These are phyloP conservation scores for Sminthurinus aureus DNA, from an alignment of 2,888 invertebrate genomes.

Conservation along the genomic window DNA sequence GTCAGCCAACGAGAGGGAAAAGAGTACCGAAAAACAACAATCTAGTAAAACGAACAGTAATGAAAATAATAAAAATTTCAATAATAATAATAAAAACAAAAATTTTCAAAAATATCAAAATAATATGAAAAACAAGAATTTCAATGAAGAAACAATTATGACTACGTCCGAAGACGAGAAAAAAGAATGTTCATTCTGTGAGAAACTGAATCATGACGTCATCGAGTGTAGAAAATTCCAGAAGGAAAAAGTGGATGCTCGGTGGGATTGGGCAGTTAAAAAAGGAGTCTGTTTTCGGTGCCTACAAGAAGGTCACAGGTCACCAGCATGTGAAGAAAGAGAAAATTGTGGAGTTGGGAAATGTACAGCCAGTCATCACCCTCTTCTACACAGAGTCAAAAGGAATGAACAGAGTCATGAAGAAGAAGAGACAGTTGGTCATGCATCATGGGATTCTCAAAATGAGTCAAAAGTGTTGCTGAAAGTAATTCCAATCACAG, in stretches of 20 bases:
- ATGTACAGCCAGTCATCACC: background rate
- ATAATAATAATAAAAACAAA: too few relatives aligned
- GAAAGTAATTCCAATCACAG: constrained; percentile 33
- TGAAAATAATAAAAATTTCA: too few relatives aligned
- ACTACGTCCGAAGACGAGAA: too few relatives aligned
- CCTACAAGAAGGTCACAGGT: background rate
- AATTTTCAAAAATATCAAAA: too few relatives aligned
- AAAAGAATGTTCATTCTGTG: background rate
- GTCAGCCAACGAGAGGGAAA: too few relatives aligned
- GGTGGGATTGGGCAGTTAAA: background rate
- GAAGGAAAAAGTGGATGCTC: background rate
- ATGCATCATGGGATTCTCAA: constrained; percentile 23
- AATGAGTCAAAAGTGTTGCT: constrained; percentile 24
- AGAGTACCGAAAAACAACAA: too few relatives aligned
- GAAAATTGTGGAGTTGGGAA: constrained; percentile 19
- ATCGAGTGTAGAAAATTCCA: background rate
- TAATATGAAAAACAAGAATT: too few relatives aligned
- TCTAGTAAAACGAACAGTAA: too few relatives aligned
- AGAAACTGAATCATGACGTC: background rate
- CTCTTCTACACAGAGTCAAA: too few relatives aligned
- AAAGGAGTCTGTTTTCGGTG: constrained; percentile 30
- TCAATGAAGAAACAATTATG: too few relatives aligned
- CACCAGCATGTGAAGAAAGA: background rate
- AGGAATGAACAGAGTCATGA: too few relatives aligned
- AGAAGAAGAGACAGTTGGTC: too few relatives aligned